A percentile compares a stretch with the other conserved stretches of the same genome.
phyloP scores from a whole-genome alignment of 2,113 vertebrate species.

The Pristiophorus japonicus region DNA sequence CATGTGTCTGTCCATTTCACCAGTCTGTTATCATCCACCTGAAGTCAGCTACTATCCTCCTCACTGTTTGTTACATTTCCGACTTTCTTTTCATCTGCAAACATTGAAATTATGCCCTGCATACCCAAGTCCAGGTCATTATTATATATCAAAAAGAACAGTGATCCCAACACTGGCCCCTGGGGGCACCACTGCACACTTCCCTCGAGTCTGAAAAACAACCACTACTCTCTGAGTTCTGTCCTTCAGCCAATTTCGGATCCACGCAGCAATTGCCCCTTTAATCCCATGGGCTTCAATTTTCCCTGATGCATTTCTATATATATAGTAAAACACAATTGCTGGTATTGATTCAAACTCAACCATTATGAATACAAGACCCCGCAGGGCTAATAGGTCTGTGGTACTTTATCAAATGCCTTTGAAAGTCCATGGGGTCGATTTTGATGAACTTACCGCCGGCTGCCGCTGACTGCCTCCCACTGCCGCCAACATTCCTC shows the following conservation, averaged over 20 bases:
- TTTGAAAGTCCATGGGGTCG: too few relatives aligned
- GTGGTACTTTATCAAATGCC: not conserved
- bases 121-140: not conserved
- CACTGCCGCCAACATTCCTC: too few relatives aligned
- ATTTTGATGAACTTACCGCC: too few relatives aligned
- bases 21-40: too few relatives aligned
- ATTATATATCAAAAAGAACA: not conserved
- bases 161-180: not conserved
- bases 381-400: not conserved
- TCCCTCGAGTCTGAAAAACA: not conserved
- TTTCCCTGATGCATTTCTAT: not conserved
- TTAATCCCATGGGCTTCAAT: not conserved
- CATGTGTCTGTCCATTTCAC: too few relatives aligned
- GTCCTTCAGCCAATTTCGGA: not conserved
- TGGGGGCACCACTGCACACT: not conserved
- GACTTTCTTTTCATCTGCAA: too few relatives aligned
- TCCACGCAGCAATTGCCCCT: not conserved
- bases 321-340: slow-evolving; percentile 12
- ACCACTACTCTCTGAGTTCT: not conserved
- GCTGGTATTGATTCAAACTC: not conserved
- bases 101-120: too few relatives aligned
- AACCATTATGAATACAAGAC: not conserved
- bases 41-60: too few relatives aligned
- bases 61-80: too few relatives aligned
- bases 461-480: too few relatives aligned